Evolutionary conservation across 1,140 invertebrate species (phyloP).

Genomic region (Tribolium castaneum): DNA sequence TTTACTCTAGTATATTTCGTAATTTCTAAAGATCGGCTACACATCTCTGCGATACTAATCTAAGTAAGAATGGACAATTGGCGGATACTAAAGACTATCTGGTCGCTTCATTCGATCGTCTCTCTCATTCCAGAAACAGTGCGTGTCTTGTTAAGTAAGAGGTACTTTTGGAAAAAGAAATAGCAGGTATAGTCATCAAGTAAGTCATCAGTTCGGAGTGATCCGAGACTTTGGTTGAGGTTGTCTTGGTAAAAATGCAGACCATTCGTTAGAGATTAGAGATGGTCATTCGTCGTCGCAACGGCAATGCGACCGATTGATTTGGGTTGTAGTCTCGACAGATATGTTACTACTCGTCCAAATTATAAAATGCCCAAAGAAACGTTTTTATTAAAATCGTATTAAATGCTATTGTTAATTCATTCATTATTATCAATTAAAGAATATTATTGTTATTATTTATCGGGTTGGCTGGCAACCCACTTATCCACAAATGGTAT

Average conservation of each 20-base stretch:
- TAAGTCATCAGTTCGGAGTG: not conserved
- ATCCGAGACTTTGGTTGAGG: conserved; percentile 1
- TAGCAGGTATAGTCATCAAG: not conserved
- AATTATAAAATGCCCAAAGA: conserved; percentile 59
- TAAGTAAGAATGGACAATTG: conserved; percentile 55
- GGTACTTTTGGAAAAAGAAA: conserved; percentile 21
- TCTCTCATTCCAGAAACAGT: conserved; percentile 50
- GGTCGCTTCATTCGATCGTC: conserved; percentile 54
- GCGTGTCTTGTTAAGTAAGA: conserved; percentile 43
- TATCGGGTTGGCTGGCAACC: conserved; percentile 46
- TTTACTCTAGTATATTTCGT: conserved; percentile 51
- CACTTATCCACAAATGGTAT: conserved; percentile 53
- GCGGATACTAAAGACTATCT: conserved; percentile 50
- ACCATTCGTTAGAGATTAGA: not conserved
- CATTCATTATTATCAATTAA: conserved; percentile 58
- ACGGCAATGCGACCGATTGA: not conserved
- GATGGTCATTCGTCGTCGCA: conserved; percentile 7
- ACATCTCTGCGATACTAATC: conserved; percentile 55
- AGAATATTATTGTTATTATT: conserved; percentile 60
- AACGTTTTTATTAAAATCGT: conserved; percentile 61
- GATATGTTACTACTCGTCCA: conserved; percentile 48
- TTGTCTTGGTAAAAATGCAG: not conserved
- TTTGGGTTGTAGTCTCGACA: conserved; percentile 30
- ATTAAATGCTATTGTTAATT: conserved; percentile 60
- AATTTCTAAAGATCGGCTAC: conserved; percentile 54